Base-by-base conservation (phyloP, 1,140 invertebrate genomes). In the Plectrocnemia conspersa region DNA sequence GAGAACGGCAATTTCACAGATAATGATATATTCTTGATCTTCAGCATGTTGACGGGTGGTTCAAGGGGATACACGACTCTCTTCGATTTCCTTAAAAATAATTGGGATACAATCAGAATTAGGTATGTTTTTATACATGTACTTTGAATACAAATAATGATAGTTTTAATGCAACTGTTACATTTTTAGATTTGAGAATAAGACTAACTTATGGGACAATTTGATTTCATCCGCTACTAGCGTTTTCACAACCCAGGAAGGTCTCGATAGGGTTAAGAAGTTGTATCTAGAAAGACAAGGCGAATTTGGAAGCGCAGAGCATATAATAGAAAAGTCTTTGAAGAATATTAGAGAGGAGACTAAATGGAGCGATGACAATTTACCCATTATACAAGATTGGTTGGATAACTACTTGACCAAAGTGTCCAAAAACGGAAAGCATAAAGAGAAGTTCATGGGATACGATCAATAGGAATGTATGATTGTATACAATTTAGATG, bases 171-270 rank as follows among this genome's bases (percentile, higher is more conserved):
- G 25, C 25, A 18, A 16, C 6, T 16, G 9, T 40, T 6, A 18
- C 13, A 49, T 61, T 68, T n/a, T 55, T 61, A 85, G 83, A 64
- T 82, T 85, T 62, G 70, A 77, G 44, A 77, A 77, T 19, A 84
- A 82, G 63, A 79, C 79, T 0, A 80, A 82, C 59, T 65, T 88
- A 10, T 89, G 86, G 86, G 80, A 85, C 48, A 82, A 77, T 62
- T 69, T 88, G 3, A 79, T 88, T 10, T 79, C 81, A 38, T 81
- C 81, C 7, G 83, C 84, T 0, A 85, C 84, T 0, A 82, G 80
- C 0, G 77, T 79, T 9, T 88, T 88, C 64, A 84, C 81, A 24
- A 86, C 83, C 0, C 77, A 86, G 63, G 77, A 82, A 54, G 85
- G 84, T 7, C 71, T 84, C 18, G 77, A 84, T 27, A 76, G 81